Base-by-base conservation (phyloP, 1,140 invertebrate species). In the Anastatus disparis region DNA sequence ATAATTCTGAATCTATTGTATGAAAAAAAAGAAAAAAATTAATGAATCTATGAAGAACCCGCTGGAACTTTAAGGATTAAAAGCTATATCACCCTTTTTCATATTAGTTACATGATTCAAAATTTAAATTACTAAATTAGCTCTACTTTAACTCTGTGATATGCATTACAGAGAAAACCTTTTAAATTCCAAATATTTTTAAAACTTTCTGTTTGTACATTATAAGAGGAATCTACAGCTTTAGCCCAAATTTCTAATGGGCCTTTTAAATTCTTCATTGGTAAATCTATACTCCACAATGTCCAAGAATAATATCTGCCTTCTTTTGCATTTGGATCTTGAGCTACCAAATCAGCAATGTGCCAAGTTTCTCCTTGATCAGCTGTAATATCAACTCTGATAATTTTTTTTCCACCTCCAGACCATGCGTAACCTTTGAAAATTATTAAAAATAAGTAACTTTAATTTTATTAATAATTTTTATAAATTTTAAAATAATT, bases 141-240 rank as follows among this genome's bases (percentile, higher is more conserved):
- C 71, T 88, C 88, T 26, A 97, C 86, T 79, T 88, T 91, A 20
- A 99, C 89, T 83, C 89, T 90, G 84, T 98, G 95, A 90, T 98
- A 99, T 1, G 97, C 95, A 87, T 98, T 99, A 78, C 93, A 92
- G 2, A 99, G 86, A 0, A 99, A 91, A n/a, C 98, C 97, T 58
- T 97, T 87, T n/a, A 99, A 88, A 88, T 99, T 99, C 97, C 97
- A 99, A 71, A 99, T 97, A 78, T 97, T 92, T 74, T 91, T 87
- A 71, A 97, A 94, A 67, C 84, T 90, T 85, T 99, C 97, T 2
- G 97, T 97, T 85, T 99, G 98, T n/a, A 94, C 94, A 82, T 99
- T 99, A 81, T 99, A 98, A 2, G 93, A 91, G 2, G 95, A 93
- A 85, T 99, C 98, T 0, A 96, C 93, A 22, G 97, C 97, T 87